Evolutionary conservation across 2,888 invertebrate species (phyloP).

Genomic region (Dynastes hyllus): DNA sequence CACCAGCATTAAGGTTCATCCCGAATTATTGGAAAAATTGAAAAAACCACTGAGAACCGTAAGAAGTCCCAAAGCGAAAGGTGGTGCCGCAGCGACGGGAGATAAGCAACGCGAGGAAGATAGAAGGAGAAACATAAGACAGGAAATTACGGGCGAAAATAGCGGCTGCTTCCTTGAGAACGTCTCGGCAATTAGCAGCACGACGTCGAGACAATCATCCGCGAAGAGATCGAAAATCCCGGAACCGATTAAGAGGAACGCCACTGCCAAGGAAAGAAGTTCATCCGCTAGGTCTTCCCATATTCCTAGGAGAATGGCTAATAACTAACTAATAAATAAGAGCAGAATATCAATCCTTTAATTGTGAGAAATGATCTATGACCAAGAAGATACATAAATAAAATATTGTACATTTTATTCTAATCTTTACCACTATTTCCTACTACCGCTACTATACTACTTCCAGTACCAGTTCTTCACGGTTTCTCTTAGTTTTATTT

Average conservation of each 20-base stretch:
- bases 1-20: constrained; percentile 51
- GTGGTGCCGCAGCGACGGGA: too few relatives aligned
- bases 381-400: too few relatives aligned
- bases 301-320: constrained; percentile 10
- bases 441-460: too few relatives aligned
- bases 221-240: constrained; percentile 29
- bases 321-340: neutral
- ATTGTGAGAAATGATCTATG: too few relatives aligned
- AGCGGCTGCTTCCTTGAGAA: constrained; percentile 12
- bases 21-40: constrained; percentile 48
- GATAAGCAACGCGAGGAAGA: constrained; percentile 1
- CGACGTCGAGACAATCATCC: constrained; percentile 8
- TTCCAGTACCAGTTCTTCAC: too few relatives aligned
- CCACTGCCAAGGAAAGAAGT: neutral
- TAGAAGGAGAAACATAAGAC: neutral
- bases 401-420: too few relatives aligned
- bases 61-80: neutral
- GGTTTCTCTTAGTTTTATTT: too few relatives aligned
- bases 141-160: neutral
- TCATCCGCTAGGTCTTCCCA: constrained; percentile 3
- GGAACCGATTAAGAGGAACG: constrained; percentile 23
- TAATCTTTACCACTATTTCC: too few relatives aligned
- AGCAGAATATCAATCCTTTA: neutral
- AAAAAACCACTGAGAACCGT: constrained; percentile 24
- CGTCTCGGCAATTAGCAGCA: constrained; percentile 20